A percentile compares a stretch with the other conserved stretches of the same genome.
phyloP scores from a whole-genome alignment of 2,888 invertebrate genomes.

The Cheilosia vernalis region DNA sequence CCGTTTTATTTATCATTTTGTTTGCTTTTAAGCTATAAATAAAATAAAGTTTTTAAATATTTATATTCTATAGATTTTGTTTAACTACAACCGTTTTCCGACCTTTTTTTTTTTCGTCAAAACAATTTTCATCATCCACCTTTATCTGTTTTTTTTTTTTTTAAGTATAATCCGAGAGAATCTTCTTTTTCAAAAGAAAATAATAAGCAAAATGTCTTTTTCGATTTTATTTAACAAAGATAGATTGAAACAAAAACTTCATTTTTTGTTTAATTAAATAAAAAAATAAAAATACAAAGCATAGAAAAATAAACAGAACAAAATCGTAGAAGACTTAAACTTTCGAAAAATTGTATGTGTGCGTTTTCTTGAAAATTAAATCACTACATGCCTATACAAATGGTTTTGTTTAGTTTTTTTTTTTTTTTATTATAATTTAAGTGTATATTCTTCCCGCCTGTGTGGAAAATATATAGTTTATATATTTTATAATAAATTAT shows the following conservation, averaged over 20 bases:
- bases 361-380: constrained; percentile 21
- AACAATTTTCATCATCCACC: constrained; percentile 16
- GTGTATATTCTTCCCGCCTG: constrained; percentile 42
- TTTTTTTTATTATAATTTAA: constrained; percentile 51
- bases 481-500: constrained; percentile 70
- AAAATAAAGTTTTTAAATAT: constrained; percentile 67
- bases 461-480: constrained; percentile 60
- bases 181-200: constrained; percentile 16
- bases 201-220: constrained; percentile 58
- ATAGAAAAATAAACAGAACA: constrained; percentile 32
- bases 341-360: constrained; percentile 66
- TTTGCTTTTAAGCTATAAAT: constrained; percentile 67
- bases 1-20: constrained; percentile 27
- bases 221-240: constrained; percentile 41
- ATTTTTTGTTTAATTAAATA: constrained; percentile 62
- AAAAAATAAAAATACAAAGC: constrained; percentile 45
- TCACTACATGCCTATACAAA: constrained; percentile 57
- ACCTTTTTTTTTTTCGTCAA: neutral
- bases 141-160: constrained; percentile 8
- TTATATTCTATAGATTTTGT: constrained; percentile 70
- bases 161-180: constrained; percentile 20
- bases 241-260: constrained; percentile 46
- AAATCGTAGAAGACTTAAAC: constrained; percentile 36
- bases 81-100: constrained; percentile 70
- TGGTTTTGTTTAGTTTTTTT: constrained; percentile 34